Evolutionary conservation across 2,888 invertebrate species (phyloP), one percentile per base, ranked within the genome.

Genomic region (Keiferia lycopersicella): DNA sequence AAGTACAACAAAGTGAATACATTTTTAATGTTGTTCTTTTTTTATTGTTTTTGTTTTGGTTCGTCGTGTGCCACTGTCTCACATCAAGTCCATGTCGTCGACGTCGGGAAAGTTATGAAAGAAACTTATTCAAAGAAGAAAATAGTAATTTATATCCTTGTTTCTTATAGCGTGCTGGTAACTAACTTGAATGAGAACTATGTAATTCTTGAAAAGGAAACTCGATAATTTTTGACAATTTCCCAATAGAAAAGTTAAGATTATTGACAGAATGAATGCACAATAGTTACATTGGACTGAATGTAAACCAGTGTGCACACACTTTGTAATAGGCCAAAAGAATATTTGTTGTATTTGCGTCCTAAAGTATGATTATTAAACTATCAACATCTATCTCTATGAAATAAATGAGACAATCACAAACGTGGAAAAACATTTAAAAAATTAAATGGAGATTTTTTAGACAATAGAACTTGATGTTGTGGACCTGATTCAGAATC

Each of bases 1-100:
- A 91, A 91, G 91, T 91, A 91, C 91, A 91, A 91, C 91, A 91
- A 90, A 87, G 87, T 91, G 86, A 91, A 90, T 90, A 91, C 81
- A 83, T 82, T 84, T 56, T 79, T 71, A 68, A 73, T 70, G 71
- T 68, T 64, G 53, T 7, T 56, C n/a, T 66, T 26, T 61, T 64
- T 63, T 34, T 34, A 34, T 65, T 68, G 64, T 65, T 73, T 72
- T 75, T 66, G 71, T 77, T 79, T 80, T 77, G 75, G 66, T 71
- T 72, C 80, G 77, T 81, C 82, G 87, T 82, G 86, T 81, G 83
- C 86, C 84, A 86, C 91, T 88, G 90, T 80, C 91, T 89, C 90
- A 90, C 91, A 91, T 88, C 82, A 82, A 91, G 91, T 90, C 91
- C 91, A 84, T 79, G 84, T 82, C 82, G 56, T 3, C 76, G 76